Evolutionary conservation across 1,140 invertebrate species (phyloP), one percentile per base, ranked within the genome.

Genomic region (Rhopalosiphum padi): DNA sequence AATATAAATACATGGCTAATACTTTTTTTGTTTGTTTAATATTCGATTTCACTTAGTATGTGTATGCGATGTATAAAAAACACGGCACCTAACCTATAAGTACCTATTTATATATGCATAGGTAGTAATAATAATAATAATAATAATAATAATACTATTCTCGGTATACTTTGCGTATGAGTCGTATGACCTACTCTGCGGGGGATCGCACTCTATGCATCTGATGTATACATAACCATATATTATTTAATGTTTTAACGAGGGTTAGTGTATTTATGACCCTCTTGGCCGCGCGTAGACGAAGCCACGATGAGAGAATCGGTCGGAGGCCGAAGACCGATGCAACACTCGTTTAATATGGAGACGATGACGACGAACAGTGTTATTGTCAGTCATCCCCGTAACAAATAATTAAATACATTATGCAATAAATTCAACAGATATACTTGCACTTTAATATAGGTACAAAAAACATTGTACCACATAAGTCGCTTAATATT

Each of bases 241-340:
- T 68, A n/a, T 77, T 77, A 77, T 86, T 25, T 86, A 86, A 41
- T 30, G 85, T 30, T 46, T 46, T 43, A 91, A 53, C 37, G 41
- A 92, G 91, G 77, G 77, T 92, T 92, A 91, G 86, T n/a, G 37
- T 92, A 83, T 92, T 92, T 92, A 82, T 92, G 91, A 92, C 46
- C 68, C 46, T 89, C 48, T 53, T 21, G 21, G 1, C 46, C 30
- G 46, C 22, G 48, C n/a, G 21, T 89, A 8, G 11, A 37, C 35
- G n/a, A n/a, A 53, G 23, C 9, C 5, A 21, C 18, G 18, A 88
- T n/a, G 46, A 30, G 18, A 41, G 51, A 41, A 22, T 9, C 53
- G 55, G 89, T 90, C 53, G 89, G 53, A 90, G 89, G 23, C 89
- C 37, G 53, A 90, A 90, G 53, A 90, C 48, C 48, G 51, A 15